Base-by-base conservation (phyloP, 2,888 invertebrate species). In the Ophion obscuratus region DNA sequence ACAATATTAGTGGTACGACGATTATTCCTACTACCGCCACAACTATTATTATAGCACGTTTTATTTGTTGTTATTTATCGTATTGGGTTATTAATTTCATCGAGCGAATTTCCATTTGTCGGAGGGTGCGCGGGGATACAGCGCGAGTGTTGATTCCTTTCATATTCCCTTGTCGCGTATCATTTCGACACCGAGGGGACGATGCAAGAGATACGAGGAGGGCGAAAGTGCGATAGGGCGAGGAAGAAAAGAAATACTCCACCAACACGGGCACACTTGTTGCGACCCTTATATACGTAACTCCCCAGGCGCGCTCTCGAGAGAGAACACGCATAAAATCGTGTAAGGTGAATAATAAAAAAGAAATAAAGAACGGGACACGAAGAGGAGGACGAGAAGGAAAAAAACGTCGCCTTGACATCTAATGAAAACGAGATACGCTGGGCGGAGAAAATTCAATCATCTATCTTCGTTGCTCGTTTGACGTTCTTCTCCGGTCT, bases 201-300 rank as follows among this genome's bases (percentile, higher is more conserved):
- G 24, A 27, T 70, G 17, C 47, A 74, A 73, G 40, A 68, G 40
- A 44, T 47, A 70, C 40, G 44, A 71, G 71, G 17, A 57, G 24
- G 20, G 53, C 17, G 44, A 47, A 11, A 53, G 68, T 11, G 47
- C 24, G 66, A 40, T 47, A 20, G 76, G 73, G 64, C 24, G 71
- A 73, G 75, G 31, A 75, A 61, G 31, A 64, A 36, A 64, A 27
- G 64, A 84, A 81, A 81, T 31, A 57, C 36, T 74, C 53, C 73
- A 68, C 81, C 44, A 78, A 53, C 67, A 81, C 27, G 77, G 59
- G 73, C 81, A 44, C 77, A 78, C 77, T 78, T 78, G 77, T 78
- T 78, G 77, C 77, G 68, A 78, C 24, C 44, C 77, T 44, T 10
- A 36, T 40, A 20, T 36, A 20, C 31, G 40, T 67, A 68, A 59